A percentile compares a stretch with the other conserved stretches of the same genome.
These are phyloP conservation scores for Clepsis dumicolana DNA, from an alignment of 2,888 invertebrate species.

Conservation along the genomic window DNA sequence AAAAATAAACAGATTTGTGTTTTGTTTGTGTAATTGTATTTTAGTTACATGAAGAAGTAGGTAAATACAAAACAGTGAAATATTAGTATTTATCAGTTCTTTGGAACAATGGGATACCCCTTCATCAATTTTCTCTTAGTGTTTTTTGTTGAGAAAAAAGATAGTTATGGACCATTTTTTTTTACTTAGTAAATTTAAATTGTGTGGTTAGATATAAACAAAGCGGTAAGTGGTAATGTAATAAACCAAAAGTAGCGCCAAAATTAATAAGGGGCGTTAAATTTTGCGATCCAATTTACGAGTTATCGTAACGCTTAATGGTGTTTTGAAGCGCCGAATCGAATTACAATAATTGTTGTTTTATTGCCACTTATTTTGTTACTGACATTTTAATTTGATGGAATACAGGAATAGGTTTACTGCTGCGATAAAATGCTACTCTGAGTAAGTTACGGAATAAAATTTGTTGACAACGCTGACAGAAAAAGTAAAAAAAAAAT, in stretches of 20 bases:
- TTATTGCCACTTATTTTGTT: constrained; percentile 51
- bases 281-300: constrained; percentile 66
- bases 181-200: no score
- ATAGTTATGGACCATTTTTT: no score
- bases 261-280: constrained; percentile 44
- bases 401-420: background rate
- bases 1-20: no score
- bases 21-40: no score
- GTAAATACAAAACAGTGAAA: no score
- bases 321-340: constrained; percentile 58
- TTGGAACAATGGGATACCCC: no score
- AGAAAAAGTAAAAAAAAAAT: background rate
- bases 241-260: constrained; percentile 3
- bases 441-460: background rate
- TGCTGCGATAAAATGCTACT: background rate
- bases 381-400: constrained; percentile 27
- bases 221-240: background rate
- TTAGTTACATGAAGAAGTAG: no score
- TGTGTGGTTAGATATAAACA: background rate
- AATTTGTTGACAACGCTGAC: background rate
- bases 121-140: no score
- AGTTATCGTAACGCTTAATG: constrained; percentile 69
- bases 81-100: no score
- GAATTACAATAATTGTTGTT: constrained; percentile 66
- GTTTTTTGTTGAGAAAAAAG: no score